Base-by-base conservation (phyloP, 2,888 invertebrate species). In the Caenorhabditis japonica region DNA sequence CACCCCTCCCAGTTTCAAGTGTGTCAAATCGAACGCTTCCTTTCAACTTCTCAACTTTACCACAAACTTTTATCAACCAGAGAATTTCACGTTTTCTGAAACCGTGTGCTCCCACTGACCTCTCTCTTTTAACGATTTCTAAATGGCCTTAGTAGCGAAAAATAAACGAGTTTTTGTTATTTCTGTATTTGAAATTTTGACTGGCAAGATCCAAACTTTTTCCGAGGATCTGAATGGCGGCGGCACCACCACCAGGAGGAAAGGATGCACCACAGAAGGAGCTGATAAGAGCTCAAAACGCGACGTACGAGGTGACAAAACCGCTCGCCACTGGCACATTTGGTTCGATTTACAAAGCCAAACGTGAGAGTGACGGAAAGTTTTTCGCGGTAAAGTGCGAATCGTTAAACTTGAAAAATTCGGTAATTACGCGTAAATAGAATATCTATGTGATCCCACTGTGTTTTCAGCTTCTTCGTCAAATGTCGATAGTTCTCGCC, bases 381-480 rank as follows among this genome's bases (percentile, higher is more conserved):
- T 33, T 44, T n/a, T 75, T 75, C 25, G 75, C 69, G 10, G 56
- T 75, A 15, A 62, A 64, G 17, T 75, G 75, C 46, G 75, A 75
- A 21, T 69, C 75, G 53, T 43, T 75, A 38, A 69, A 60, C 33
- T 59, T 75, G 69, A 75, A 75, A 38, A 61, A 59, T 15, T 75
- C 75, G 69, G 72, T 72, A 13, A 19, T 38, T 3, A 4, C 4
- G 12, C 1, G 13, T 25, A 8, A 2, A 7, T 21, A 2, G 0
- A 27, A 13, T 25, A 17, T 41, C 8, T n/a, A 4, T n/a, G 39
- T 12, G n/a, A 5, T 43, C 13, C 3, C 0, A 10, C n/a, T n/a
- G n/a, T n/a, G n/a, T 41, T 55, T 59, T 12, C 58, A 72, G 72
- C 56, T 75, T 13, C 59, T 75, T 4, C 75, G 75, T 19, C 75